Conservation (phyloP, 2,113 vertebrate genomes). For the Calonectris borealis region DNA sequence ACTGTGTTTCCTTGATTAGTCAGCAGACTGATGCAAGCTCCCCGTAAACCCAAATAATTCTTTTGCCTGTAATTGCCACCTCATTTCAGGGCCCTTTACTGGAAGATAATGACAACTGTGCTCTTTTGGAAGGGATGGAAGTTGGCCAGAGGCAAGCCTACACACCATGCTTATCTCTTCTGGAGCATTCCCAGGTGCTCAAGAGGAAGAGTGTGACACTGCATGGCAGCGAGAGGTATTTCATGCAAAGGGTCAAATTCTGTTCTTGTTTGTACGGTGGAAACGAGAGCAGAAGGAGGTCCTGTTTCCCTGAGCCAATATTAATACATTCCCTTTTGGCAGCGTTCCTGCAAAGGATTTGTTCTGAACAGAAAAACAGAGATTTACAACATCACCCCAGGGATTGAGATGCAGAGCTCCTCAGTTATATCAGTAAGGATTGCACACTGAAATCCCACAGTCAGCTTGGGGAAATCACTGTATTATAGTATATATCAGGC, state of each 20-base stretch:
- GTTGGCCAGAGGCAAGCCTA: not conserved
- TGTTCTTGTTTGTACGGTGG: not conserved
- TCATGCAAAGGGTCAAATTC: not conserved
- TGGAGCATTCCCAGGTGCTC: not conserved
- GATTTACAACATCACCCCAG: not conserved
- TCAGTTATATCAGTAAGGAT: not conserved
- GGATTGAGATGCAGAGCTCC: constrained; percentile 27
- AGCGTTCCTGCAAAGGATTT: constrained; percentile 8
- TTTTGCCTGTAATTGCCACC: not conserved
- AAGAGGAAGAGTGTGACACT: not conserved
- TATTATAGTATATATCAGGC: not conserved
- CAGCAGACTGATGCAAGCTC: not conserved
- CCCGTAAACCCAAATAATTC: not conserved
- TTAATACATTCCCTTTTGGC: constrained; percentile 26
- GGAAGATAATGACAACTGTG: not conserved
- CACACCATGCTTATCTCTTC: not conserved
- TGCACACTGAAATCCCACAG: constrained; percentile 24
- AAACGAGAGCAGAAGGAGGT: not conserved
- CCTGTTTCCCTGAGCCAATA: not conserved
- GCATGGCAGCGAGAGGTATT: not conserved
- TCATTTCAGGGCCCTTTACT: not conserved
- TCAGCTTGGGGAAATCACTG: constrained; percentile 35
- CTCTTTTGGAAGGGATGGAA: not conserved
- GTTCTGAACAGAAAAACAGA: constrained; percentile 3
- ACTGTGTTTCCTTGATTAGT: not conserved